These are phyloP conservation scores for Pegoplata infirma DNA, from an alignment of 2,888 invertebrate species.

Conservation along the genomic window DNA sequence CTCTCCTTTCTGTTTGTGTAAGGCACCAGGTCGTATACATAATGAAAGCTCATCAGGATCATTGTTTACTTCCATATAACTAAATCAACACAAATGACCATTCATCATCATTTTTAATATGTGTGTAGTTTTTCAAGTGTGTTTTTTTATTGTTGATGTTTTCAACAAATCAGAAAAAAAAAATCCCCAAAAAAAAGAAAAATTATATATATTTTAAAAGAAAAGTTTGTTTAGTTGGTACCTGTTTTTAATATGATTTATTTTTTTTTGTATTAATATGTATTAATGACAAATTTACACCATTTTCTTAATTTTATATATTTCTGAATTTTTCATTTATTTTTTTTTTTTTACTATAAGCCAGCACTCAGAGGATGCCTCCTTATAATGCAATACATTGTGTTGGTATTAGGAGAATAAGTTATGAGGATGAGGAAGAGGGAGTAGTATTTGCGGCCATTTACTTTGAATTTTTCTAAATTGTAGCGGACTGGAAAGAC, in stretches of 20 bases:
- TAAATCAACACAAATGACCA: conserved; percentile 75
- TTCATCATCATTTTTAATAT: conserved; percentile 24
- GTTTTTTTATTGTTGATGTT: conserved; percentile 31
- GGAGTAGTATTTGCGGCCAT: too few relatives aligned
- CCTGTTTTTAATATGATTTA: conserved; percentile 47
- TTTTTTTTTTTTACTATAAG: too few relatives aligned
- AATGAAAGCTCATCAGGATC: conserved; percentile 85
- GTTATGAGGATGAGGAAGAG: too few relatives aligned
- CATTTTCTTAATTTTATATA: too few relatives aligned
- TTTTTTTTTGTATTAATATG: conserved; percentile 4
- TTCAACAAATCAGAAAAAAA: conserved; percentile 28
- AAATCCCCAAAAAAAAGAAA: conserved; percentile 24
- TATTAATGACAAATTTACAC: not conserved
- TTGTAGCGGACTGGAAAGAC: too few relatives aligned
- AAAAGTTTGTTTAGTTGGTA: conserved; percentile 22
- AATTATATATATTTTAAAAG: conserved; percentile 25
- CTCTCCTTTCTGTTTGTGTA: conserved; percentile 82
- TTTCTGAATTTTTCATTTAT: too few relatives aligned
- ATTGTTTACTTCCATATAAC: conserved; percentile 84
- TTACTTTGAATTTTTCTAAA: too few relatives aligned
- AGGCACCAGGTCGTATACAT: conserved; percentile 84
- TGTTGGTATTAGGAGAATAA: too few relatives aligned
- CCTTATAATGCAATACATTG: too few relatives aligned
- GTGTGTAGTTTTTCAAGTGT: conserved; percentile 40
- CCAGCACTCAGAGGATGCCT: too few relatives aligned